phyloP scores from a whole-genome alignment of 2,113 vertebrate genomes.

The Malurus alboscapulatus region DNA sequence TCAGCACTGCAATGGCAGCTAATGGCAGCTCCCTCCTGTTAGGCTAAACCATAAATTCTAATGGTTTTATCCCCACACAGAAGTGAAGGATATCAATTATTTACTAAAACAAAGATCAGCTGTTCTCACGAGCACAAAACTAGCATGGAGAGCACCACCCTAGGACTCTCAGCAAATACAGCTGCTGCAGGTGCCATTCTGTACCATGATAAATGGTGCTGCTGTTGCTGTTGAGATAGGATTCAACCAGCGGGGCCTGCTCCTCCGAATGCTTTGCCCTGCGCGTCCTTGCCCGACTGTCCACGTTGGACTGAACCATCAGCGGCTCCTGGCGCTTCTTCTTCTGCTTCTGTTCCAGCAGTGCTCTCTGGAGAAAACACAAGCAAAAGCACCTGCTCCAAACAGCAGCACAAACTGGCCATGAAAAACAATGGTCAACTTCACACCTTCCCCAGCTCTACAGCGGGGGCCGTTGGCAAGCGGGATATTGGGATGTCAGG shows the following conservation, averaged over 20 bases:
- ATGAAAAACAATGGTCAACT: neutral
- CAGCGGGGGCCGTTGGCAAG: neutral
- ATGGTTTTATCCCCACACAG: neutral
- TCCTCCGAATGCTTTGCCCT: slow-evolving; percentile 91
- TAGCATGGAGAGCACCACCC: neutral
- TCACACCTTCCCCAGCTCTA: neutral
- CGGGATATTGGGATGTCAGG: fast-evolving
- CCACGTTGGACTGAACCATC: slow-evolving; percentile 97
- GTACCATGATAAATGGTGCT: slow-evolving; percentile 94
- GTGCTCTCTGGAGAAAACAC: slow-evolving; percentile 78
- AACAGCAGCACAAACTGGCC: neutral
- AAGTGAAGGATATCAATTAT: neutral
- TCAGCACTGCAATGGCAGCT: neutral
- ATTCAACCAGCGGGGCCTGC: slow-evolving; percentile 94
- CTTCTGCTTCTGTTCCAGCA: slow-evolving; percentile 97
- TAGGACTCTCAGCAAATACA: neutral
- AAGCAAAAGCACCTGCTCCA: neutral
- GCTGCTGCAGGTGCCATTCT: neutral
- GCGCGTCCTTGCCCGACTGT: slow-evolving; percentile 86
- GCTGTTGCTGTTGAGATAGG: slow-evolving; percentile 95
- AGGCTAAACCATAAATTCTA: neutral
- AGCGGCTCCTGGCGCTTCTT: slow-evolving; percentile 97
- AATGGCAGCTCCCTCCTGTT: neutral
- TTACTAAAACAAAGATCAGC: neutral
- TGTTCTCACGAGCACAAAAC: neutral